These are phyloP conservation scores for Myotis yumanensis DNA, from an alignment of 2,113 vertebrate species.

Conservation along the genomic window DNA sequence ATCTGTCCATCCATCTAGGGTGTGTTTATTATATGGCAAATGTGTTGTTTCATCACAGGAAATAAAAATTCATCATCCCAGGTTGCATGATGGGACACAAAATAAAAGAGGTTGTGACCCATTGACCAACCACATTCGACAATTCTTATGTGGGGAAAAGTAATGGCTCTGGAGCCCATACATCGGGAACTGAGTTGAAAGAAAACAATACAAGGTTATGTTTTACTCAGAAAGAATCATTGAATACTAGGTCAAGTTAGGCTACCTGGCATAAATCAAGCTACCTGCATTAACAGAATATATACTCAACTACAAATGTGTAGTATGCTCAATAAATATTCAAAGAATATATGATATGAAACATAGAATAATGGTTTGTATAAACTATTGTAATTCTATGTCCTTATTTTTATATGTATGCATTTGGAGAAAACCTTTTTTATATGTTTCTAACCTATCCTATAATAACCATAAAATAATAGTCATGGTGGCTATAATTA, in stretches of 20 bases:
- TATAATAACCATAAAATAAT: slow-evolving; percentile 28
- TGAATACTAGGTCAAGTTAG: neutral
- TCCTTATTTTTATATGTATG: neutral
- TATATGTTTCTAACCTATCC: neutral
- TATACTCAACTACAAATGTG: neutral
- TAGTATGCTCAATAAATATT: neutral
- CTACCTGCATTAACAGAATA: neutral
- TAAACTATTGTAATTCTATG: neutral
- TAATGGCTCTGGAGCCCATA: neutral
- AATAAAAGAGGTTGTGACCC: neutral
- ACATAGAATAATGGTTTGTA: neutral
- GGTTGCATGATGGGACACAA: neutral
- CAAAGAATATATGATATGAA: neutral
- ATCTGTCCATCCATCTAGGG: neutral
- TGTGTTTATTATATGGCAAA: neutral
- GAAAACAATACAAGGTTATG: neutral
- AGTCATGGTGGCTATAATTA: neutral
- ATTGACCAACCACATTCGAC: neutral
- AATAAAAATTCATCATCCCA: neutral
- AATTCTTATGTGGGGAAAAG: neutral
- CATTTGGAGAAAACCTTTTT: neutral
- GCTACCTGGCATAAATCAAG: neutral
- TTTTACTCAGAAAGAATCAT: neutral
- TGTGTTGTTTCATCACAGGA: neutral
- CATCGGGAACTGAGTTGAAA: neutral